A percentile compares a stretch with the other conserved stretches of the same genome.
Evolutionary conservation across 2,888 invertebrate species (phyloP).

Genomic region (Perizoma flavofasciatum): DNA sequence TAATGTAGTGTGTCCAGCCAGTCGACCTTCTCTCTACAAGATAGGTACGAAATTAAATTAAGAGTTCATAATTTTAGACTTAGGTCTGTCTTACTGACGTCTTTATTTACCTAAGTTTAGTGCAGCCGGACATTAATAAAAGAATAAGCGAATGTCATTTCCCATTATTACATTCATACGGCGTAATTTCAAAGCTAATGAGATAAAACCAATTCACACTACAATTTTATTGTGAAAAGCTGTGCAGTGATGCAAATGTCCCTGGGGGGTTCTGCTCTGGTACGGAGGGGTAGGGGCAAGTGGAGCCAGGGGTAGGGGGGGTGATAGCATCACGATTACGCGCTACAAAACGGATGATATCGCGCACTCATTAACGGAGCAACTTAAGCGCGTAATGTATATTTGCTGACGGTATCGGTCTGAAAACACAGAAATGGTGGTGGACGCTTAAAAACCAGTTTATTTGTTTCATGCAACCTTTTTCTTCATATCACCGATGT

Average conservation of each 20-base stretch:
- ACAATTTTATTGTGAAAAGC: conserved; percentile 24
- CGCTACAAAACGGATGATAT: conserved; percentile 78
- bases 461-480: no score
- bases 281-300: conserved; percentile 39
- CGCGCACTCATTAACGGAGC: conserved; percentile 67
- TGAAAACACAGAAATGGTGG: conserved; percentile 2
- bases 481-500: no score
- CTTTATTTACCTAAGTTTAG: no score
- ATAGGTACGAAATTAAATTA: no score
- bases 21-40: no score
- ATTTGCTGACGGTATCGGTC: conserved; percentile 27
- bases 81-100: no score
- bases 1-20: no score
- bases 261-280: conserved; percentile 59
- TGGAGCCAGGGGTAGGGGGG: conserved; percentile 35
- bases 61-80: no score
- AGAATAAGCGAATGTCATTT: no score
- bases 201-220: conserved; percentile 26
- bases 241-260: conserved; percentile 27
- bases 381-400: conserved; percentile 60
- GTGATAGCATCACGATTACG: conserved; percentile 77
- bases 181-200: conserved; percentile 12
- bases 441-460: not conserved
- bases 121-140: no score
- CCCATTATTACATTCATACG: conserved; percentile 5